These are phyloP conservation scores for Oreochromis grahami DNA, from an alignment of 2,797 vertebrate species.

Conservation along the genomic window DNA sequence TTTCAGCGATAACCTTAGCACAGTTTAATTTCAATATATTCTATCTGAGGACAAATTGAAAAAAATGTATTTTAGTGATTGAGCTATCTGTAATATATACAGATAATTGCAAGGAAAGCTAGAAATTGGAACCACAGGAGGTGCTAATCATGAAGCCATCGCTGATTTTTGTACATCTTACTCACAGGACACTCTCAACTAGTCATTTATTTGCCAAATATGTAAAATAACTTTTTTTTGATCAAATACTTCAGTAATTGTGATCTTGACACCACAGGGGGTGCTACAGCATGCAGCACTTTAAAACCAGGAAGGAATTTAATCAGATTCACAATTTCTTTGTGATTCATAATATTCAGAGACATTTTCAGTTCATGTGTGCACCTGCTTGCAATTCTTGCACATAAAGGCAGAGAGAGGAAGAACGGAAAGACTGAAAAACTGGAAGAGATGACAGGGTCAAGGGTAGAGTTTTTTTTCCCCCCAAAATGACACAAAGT, in stretches of 20 bases:
- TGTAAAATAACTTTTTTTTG: conserved; percentile 16
- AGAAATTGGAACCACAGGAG: conserved; percentile 17
- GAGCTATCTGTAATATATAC: conserved; percentile 24
- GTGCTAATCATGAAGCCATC: conserved; percentile 20
- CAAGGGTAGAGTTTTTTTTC: conserved; percentile 1
- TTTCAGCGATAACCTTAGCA: background rate
- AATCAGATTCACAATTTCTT: background rate
- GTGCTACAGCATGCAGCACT: background rate
- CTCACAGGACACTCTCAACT: conserved; percentile 9
- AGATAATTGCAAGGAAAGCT: conserved; percentile 23
- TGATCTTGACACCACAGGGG: conserved; percentile 16
- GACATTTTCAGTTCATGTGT: background rate
- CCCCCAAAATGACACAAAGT: conserved; percentile 30
- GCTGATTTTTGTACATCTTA: conserved; percentile 25
- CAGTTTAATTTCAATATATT: conserved; percentile 27
- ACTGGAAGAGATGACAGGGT: conserved; percentile 9
- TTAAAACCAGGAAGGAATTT: background rate
- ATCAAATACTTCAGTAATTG: conserved; percentile 31
- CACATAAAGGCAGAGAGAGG: background rate
- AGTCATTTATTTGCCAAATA: conserved; percentile 36
- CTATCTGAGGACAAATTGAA: background rate
- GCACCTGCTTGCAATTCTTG: background rate
- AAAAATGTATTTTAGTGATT: conserved; percentile 5
- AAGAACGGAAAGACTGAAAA: background rate
- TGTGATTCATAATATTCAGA: background rate